These are phyloP conservation scores for Rattus rattus DNA, from an alignment of 2,113 vertebrate species.

Conservation along the genomic window DNA sequence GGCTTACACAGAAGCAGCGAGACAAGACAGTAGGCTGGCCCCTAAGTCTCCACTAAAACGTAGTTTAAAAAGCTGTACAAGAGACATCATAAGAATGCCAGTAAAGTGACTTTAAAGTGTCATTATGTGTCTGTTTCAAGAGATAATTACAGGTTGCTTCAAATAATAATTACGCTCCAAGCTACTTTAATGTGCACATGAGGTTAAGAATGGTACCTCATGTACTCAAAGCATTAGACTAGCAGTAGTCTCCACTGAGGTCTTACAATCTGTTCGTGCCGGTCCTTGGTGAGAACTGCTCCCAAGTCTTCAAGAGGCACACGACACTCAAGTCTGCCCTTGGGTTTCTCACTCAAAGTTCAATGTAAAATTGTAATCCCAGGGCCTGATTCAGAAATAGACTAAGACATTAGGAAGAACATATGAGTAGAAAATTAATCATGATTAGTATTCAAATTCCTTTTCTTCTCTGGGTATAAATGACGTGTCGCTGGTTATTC, in stretches of 20 bases:
- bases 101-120: background rate
- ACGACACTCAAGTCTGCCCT: background rate
- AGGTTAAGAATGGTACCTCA: background rate
- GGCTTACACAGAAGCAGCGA: background rate
- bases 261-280: background rate
- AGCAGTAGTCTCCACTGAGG: background rate
- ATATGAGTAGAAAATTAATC: background rate
- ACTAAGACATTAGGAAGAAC: background rate
- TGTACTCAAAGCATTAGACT: background rate
- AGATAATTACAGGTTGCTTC: background rate
- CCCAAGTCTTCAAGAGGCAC: background rate
- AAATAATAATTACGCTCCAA: background rate
- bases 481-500: background rate
- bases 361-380: constrained; percentile 30
- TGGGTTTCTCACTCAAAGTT: constrained; percentile 5
- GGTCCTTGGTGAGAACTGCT: background rate
- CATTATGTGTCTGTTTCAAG: background rate
- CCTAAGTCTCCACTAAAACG: background rate
- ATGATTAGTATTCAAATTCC: background rate
- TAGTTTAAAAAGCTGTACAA: background rate
- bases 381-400: background rate
- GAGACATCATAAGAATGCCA: background rate
- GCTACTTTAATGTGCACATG: background rate
- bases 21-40: background rate
- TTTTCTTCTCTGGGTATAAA: background rate